A percentile compares a stretch with the other conserved stretches of the same genome.
phyloP scores from a whole-genome alignment of 2,888 invertebrate species.

The Amphipoea lucens region DNA sequence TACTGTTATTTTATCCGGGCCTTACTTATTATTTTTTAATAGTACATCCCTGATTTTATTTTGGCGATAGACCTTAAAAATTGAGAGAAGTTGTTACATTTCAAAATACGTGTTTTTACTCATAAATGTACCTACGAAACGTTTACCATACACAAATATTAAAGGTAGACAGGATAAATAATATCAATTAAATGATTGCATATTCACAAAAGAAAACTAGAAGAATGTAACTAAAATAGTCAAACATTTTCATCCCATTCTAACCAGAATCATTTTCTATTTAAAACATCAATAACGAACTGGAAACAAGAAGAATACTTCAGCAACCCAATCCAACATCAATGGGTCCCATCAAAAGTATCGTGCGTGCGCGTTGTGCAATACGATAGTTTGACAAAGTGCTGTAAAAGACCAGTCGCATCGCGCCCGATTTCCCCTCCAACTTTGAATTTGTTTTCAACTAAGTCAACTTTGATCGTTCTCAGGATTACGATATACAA shows the following conservation, averaged over 20 bases:
- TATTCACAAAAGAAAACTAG: neutral
- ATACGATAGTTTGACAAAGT: slow-evolving; percentile 62
- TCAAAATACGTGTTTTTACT: neutral
- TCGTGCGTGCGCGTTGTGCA: slow-evolving; percentile 46
- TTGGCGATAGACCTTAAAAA: neutral
- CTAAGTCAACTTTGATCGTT: slow-evolving; percentile 70
- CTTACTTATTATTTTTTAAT: slow-evolving; percentile 10
- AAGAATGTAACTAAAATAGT: neutral
- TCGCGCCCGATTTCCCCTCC: slow-evolving; percentile 59
- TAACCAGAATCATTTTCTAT: neutral
- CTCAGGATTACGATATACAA: slow-evolving; percentile 67
- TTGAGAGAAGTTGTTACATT: neutral
- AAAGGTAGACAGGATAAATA: neutral
- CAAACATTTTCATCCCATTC: neutral
- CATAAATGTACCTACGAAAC: neutral
- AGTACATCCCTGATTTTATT: neutral
- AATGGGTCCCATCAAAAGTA: slow-evolving; percentile 33
- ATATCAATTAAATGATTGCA: neutral
- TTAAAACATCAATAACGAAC: neutral
- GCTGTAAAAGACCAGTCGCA: slow-evolving; percentile 59
- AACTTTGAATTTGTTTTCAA: slow-evolving; percentile 71
- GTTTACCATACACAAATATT: neutral
- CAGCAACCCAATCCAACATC: slow-evolving; percentile 40
- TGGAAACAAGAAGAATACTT: slow-evolving; percentile 24
- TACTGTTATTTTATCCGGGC: neutral